phyloP scores from a whole-genome alignment of 1,140 invertebrate species.

The Plutomurus gul region DNA sequence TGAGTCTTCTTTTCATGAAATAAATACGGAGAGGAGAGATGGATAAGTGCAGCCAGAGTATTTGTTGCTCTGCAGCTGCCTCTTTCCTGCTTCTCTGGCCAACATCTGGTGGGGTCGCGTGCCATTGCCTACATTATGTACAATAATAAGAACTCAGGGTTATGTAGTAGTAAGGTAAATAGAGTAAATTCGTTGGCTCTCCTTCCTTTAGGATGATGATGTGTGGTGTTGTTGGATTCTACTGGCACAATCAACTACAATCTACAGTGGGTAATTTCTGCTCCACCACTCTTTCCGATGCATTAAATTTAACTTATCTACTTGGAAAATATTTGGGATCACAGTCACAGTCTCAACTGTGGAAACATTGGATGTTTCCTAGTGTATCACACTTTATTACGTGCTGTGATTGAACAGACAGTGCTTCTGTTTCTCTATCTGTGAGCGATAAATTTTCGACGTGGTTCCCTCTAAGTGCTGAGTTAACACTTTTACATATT shows the following conservation, averaged over 20 bases:
- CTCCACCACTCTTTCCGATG: no score
- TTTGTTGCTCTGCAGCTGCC: conserved; percentile 15
- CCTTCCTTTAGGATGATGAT: no score
- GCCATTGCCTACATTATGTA: conserved; percentile 18
- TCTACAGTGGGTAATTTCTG: no score
- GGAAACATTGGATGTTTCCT: neutral
- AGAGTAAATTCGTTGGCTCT: neutral
- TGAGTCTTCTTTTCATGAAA: conserved; percentile 2
- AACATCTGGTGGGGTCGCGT: conserved; percentile 37
- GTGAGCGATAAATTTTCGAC: no score
- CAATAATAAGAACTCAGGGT: no score
- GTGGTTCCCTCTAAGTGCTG: conserved; percentile 10
- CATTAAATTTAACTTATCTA: no score
- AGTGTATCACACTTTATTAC: neutral
- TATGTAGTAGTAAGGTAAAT: neutral
- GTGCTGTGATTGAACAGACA: no score
- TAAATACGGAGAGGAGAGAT: neutral
- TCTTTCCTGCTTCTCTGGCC: neutral
- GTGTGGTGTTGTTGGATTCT: no score
- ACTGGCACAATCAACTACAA: no score
- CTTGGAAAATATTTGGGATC: neutral
- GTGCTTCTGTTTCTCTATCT: no score
- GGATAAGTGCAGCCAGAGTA: neutral
- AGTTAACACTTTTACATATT: neutral
- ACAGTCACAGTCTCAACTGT: neutral